Base-by-base conservation (phyloP, 2,888 invertebrate genomes). In the Oligia latruncula region DNA sequence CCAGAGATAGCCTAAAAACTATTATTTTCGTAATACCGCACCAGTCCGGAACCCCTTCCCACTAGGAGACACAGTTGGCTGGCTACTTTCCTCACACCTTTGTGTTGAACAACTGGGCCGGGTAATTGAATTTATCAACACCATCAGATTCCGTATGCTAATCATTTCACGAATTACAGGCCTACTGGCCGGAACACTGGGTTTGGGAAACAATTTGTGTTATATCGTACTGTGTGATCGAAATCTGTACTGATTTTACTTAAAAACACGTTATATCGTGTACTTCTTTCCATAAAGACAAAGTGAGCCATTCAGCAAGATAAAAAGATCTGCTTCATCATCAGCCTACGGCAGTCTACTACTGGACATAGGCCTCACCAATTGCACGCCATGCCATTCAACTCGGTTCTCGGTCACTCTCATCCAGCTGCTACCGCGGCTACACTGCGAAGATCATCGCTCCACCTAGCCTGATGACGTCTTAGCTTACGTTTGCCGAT, bases 41-140 rank as follows among this genome's bases (percentile, higher is more conserved):
- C 17, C 23, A 65, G 9, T 5, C 15, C 11, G 40, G 82, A 35
- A 9, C 60, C 74, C 58, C 13, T 43, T 64, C 49, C 80, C 67
- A 67, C 66, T 17, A 78, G 94, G 94, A 93, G 94, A 94, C 89
- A 94, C 94, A 94, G 90, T 93, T 89, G 85, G 93, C 87, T 93
- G 93, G 85, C 75, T 90, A 91, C 94, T 93, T 92, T 93, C 93
- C 91, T 90, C 88, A 79, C 78, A 81, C 89, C 90, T 91, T 92
- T 92, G 93, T 92, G 87, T 87, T 68, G 49, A 82, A 52, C 91
- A 91, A 92, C 91, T 92, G 90, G 90, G 85, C 88, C 91, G 91
- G 90, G 84, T 92, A 92, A 93, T 93, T 91, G 90, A 92, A 93
- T 93, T 93, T 92, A 90, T 91, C 91, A 89, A 78, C 83, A 78